Conservation (phyloP, 2,888 invertebrate species). For the Corythucha ciliata region DNA sequence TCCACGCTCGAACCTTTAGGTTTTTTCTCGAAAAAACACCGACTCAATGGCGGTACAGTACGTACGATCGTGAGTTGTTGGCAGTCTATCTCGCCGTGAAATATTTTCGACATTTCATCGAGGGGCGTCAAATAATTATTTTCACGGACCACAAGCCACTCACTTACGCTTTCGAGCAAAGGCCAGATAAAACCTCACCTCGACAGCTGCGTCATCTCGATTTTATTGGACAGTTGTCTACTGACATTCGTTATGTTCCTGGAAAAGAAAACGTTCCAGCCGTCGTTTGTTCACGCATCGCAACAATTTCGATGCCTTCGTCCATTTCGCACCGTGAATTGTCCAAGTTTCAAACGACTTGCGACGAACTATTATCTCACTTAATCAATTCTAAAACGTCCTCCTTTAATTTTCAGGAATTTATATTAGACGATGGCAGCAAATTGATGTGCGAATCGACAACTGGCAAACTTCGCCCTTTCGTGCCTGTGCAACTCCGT, state of each 20-base stretch:
- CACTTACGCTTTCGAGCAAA: constrained; percentile 16
- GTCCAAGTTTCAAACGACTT: not conserved
- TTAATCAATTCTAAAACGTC: not conserved
- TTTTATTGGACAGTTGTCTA: not conserved
- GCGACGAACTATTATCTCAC: not conserved
- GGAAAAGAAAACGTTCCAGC: constrained; percentile 34
- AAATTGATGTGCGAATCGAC: not conserved
- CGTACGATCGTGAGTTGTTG: constrained; percentile 33
- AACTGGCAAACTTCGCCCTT: constrained; percentile 6
- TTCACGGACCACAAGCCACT: constrained; percentile 19
- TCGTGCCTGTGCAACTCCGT: not conserved
- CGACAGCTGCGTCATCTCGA: constrained; percentile 21
- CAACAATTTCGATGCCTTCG: not conserved
- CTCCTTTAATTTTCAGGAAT: constrained; percentile 27
- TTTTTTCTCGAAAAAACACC: constrained; percentile 28
- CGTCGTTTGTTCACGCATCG: constrained; percentile 25
- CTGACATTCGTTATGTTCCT: constrained; percentile 10
- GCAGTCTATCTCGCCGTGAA: constrained; percentile 7
- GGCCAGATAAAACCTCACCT: constrained; percentile 25
- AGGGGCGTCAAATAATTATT: constrained; percentile 21
- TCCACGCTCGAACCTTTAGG: constrained; percentile 20
- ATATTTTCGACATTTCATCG: constrained; percentile 21
- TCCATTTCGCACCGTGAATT: not conserved
- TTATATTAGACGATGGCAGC: constrained; percentile 30
- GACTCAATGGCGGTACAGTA: constrained; percentile 40